phyloP scores from a whole-genome alignment of 2,888 invertebrate species.

The Drosophila merina region DNA sequence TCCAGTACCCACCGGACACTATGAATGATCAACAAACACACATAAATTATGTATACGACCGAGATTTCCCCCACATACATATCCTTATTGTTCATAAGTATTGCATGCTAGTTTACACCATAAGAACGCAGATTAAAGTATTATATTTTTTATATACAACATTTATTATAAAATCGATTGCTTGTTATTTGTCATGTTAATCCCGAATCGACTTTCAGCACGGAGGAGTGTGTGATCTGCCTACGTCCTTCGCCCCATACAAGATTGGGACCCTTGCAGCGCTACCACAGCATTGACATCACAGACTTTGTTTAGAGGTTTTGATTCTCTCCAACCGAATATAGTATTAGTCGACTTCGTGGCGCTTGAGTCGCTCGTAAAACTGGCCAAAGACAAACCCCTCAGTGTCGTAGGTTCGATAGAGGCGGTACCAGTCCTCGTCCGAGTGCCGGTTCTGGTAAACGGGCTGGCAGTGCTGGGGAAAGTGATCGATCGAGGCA shows the following conservation, averaged over 20 bases:
- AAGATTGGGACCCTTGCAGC: constrained; percentile 60
- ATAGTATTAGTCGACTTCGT: constrained; percentile 6
- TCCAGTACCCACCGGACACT: constrained; percentile 79
- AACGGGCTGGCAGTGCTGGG: constrained; percentile 9
- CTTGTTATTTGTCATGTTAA: not conserved
- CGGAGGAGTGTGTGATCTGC: constrained; percentile 82
- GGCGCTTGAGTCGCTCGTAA: constrained; percentile 10
- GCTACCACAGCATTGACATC: constrained; percentile 67
- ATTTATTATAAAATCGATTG: constrained; percentile 3
- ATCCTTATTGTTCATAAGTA: constrained; percentile 42
- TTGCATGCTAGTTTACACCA: constrained; percentile 33
- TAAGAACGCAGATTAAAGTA: constrained; percentile 60
- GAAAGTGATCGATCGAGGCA: constrained; percentile 15
- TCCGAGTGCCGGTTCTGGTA: not conserved
- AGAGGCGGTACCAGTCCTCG: constrained; percentile 19
- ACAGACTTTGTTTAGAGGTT: constrained; percentile 73
- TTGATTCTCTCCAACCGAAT: not conserved
- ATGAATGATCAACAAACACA: constrained; percentile 68
- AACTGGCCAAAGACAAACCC: constrained; percentile 16
- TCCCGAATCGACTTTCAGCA: constrained; percentile 64
- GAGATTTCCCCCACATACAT: constrained; percentile 55
- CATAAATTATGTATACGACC: constrained; percentile 34
- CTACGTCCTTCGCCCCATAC: constrained; percentile 76
- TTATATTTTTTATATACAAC: constrained; percentile 52
- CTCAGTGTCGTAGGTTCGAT: constrained; percentile 18